A percentile compares a stretch with the other conserved stretches of the same genome.
These are phyloP conservation scores for Tautogolabrus adspersus DNA, from an alignment of 2,113 vertebrate species.

Conservation along the genomic window DNA sequence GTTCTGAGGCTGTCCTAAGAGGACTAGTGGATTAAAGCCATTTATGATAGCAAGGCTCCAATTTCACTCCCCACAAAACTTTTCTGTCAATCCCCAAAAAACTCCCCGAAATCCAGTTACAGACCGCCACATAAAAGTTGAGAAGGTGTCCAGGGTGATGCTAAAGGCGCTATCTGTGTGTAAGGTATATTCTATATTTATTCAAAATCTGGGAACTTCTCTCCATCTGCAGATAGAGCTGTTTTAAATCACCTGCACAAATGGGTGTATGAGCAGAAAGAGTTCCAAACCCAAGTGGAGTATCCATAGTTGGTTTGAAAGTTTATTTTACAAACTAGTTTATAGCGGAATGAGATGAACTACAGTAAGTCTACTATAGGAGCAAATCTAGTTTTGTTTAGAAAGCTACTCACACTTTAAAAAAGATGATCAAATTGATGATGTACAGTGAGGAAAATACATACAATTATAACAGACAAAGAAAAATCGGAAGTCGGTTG, in stretches of 20 bases:
- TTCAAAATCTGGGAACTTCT: slow-evolving; percentile 17
- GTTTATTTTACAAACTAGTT: too few species aligned
- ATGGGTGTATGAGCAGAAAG: neutral
- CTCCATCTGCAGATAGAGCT: neutral
- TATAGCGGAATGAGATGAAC: too few species aligned
- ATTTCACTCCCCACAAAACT: slow-evolving; percentile 52
- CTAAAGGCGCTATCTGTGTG: slow-evolving; percentile 14
- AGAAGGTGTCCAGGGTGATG: slow-evolving; percentile 24
- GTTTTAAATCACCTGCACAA: slow-evolving; percentile 8
- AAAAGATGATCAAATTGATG: too few species aligned
- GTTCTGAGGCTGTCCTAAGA: slow-evolving; percentile 24
- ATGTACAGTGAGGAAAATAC: too few species aligned
- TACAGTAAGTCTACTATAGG: too few species aligned
- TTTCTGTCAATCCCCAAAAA: slow-evolving; percentile 33
- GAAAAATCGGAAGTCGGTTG: too few species aligned
- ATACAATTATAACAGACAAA: too few species aligned
- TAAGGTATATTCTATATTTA: slow-evolving; percentile 36
- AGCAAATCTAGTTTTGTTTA: too few species aligned
- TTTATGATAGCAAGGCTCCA: slow-evolving; percentile 38
- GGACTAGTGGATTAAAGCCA: slow-evolving; percentile 45
- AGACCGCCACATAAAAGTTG: slow-evolving; percentile 14
- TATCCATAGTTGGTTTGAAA: too few species aligned
- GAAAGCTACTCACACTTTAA: too few species aligned
- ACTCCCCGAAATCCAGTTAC: slow-evolving; percentile 37
- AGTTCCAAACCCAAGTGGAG: neutral